Evolutionary conservation across 1,140 invertebrate species (phyloP).

Genomic region (Lasaia peninsularis): DNA sequence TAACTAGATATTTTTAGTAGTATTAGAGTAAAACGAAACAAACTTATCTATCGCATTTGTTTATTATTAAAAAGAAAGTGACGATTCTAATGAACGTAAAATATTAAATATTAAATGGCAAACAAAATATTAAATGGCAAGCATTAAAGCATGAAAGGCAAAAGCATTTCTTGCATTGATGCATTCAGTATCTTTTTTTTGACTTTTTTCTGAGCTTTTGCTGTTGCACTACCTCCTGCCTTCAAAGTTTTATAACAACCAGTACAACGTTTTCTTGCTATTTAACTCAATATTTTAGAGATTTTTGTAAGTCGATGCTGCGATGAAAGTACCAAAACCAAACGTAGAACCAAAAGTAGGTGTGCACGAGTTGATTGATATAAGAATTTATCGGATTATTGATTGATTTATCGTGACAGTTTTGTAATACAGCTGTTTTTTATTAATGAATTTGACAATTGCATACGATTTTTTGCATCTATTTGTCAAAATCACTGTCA

Average conservation of each 20-base stretch:
- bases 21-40: slow-evolving; percentile 2
- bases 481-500: too few species aligned
- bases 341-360: too few species aligned
- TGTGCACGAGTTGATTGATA: too few species aligned
- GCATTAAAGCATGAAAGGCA: slow-evolving; percentile 7
- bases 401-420: too few species aligned
- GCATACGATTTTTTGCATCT: too few species aligned
- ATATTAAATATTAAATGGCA: background rate
- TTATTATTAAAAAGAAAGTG: slow-evolving; percentile 2
- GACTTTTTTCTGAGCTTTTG: too few species aligned
- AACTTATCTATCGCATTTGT: background rate
- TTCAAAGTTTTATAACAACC: background rate
- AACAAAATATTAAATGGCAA: background rate
- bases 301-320: background rate
- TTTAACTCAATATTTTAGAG: background rate
- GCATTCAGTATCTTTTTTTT: too few species aligned
- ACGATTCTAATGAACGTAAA: background rate
- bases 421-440: too few species aligned
- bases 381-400: too few species aligned
- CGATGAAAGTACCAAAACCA: background rate
- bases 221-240: too few species aligned
- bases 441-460: too few species aligned
- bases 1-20: background rate
- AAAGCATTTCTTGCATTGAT: too few species aligned
- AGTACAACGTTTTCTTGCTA: slow-evolving; percentile 6